These are phyloP conservation scores for Alloplasta piceator DNA, from an alignment of 2,888 invertebrate species.

Conservation along the genomic window DNA sequence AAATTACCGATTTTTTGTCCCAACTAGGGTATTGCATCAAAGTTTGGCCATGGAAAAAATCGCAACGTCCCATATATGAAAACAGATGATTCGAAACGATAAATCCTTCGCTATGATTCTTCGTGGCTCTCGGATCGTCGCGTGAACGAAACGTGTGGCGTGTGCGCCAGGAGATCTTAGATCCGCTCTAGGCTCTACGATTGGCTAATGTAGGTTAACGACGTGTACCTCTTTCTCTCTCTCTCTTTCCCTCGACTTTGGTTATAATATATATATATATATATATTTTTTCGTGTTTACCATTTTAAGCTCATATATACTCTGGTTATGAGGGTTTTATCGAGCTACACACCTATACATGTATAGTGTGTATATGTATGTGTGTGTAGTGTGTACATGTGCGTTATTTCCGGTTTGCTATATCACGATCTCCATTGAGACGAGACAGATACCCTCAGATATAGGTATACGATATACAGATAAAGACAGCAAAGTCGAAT, in stretches of 20 bases:
- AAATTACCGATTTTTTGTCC: no score
- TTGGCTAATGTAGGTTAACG: constrained; percentile 68
- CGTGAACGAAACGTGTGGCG: constrained; percentile 56
- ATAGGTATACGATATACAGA: not conserved
- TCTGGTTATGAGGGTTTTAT: constrained; percentile 34
- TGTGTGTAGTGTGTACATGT: not conserved
- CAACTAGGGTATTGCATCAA: no score
- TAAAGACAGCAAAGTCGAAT: not conserved
- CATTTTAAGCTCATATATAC: constrained; percentile 30
- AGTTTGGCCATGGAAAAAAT: no score
- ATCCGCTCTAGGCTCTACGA: constrained; percentile 58
- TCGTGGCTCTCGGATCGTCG: constrained; percentile 52
- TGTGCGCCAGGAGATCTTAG: constrained; percentile 58
- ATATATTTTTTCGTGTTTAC: constrained; percentile 33
- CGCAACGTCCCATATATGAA: no score
- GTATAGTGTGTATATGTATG: not conserved
- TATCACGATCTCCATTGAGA: constrained; percentile 9
- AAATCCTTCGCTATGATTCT: constrained; percentile 49
- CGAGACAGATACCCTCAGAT: not conserved
- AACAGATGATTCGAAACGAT: constrained; percentile 34
- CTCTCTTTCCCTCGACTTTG: constrained; percentile 18
- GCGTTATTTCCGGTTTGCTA: constrained; percentile 32
- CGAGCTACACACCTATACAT: not conserved
- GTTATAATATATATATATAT: constrained; percentile 39
- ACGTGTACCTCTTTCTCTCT: constrained; percentile 49